These are phyloP conservation scores for Ptilorrhoa leucosticta DNA, from an alignment of 2,113 vertebrate species.

Conservation along the genomic window DNA sequence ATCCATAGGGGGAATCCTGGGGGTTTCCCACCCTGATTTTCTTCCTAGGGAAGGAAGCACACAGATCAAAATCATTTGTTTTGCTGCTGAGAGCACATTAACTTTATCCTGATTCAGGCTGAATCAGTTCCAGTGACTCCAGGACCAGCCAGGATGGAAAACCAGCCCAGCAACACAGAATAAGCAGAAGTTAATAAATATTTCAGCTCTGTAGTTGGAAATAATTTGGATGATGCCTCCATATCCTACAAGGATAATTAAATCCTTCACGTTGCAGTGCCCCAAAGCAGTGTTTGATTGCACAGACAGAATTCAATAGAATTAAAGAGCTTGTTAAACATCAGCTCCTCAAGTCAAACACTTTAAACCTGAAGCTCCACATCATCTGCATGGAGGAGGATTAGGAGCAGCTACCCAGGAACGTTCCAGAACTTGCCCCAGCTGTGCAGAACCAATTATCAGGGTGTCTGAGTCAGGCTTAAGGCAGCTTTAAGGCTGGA, in stretches of 20 bases:
- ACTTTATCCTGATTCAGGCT: not conserved
- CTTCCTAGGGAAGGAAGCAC: not conserved
- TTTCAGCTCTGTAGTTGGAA: not conserved
- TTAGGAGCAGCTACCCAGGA: not conserved
- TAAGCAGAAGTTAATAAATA: conserved; percentile 13
- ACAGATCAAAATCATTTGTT: not conserved
- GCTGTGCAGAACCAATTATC: not conserved
- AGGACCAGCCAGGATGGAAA: not conserved
- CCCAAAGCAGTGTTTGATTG: conserved; percentile 37
- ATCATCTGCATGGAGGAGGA: not conserved
- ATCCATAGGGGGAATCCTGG: not conserved
- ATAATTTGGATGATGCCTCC: not conserved
- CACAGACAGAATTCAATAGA: not conserved
- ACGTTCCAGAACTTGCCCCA: not conserved
- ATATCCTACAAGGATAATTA: conserved; percentile 5
- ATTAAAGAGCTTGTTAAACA: conserved; percentile 60
- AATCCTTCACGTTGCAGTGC: not conserved
- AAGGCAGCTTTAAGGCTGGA: not conserved
- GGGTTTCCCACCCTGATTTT: not conserved
- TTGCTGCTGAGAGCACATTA: not conserved
- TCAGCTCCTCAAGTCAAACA: conserved; percentile 19
- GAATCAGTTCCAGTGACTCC: not conserved
- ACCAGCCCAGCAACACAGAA: not conserved
- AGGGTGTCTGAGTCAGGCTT: not conserved
- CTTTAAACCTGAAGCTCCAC: not conserved